Evolutionary conservation across 2,888 invertebrate species (phyloP).

Genomic region (Drosophila tripunctata): DNA sequence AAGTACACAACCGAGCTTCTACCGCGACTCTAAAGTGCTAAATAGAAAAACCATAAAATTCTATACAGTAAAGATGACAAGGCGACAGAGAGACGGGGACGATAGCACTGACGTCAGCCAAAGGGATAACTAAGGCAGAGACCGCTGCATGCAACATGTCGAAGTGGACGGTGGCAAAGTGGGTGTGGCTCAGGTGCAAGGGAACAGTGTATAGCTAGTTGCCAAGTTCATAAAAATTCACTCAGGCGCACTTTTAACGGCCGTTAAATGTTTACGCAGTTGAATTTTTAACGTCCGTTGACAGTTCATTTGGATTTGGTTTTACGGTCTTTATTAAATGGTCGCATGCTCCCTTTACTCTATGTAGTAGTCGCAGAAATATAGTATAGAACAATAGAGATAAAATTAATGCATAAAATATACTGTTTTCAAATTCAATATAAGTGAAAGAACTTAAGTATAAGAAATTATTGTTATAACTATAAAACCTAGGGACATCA

Average conservation of each 20-base stretch:
- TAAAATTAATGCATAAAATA: too few species aligned
- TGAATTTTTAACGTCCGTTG: constrained; percentile 73
- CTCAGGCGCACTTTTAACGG: constrained; percentile 70
- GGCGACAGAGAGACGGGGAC: constrained; percentile 12
- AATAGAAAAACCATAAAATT: constrained; percentile 74
- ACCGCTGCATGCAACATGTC: constrained; percentile 5
- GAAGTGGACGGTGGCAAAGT: constrained; percentile 27
- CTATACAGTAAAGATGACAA: constrained; percentile 42
- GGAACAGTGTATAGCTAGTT: constrained; percentile 9
- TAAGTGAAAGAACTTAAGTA: too few species aligned
- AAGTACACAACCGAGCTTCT: neutral
- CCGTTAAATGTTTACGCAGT: constrained; percentile 74
- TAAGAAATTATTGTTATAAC: too few species aligned
- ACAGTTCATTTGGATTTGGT: constrained; percentile 69
- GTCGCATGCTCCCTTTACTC: constrained; percentile 1
- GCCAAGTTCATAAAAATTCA: constrained; percentile 68
- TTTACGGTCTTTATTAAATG: constrained; percentile 58
- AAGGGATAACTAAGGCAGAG: neutral
- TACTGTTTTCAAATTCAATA: too few species aligned
- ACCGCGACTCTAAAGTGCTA: constrained; percentile 49
- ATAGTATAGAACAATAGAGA: too few species aligned
- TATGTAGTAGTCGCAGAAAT: too few species aligned
- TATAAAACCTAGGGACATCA: too few species aligned
- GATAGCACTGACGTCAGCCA: constrained; percentile 2
- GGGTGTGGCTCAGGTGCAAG: neutral